Conservation (phyloP, 1,140 invertebrate species). For the Globodera rostochiensis region DNA sequence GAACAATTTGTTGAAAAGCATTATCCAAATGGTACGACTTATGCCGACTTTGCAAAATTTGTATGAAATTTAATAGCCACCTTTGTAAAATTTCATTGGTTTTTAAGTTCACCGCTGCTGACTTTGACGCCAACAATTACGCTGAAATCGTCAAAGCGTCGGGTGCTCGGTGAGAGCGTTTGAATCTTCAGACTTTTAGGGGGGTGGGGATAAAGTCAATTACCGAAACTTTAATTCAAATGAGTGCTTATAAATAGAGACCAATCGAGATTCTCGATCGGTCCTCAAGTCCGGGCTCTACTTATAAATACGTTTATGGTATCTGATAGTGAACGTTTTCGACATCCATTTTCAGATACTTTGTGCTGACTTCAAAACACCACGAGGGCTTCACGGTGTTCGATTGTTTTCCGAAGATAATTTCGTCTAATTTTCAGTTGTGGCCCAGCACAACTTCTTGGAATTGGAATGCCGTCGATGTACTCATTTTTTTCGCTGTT, state of each 20-base stretch:
- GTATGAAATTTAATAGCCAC: slow-evolving; percentile 8
- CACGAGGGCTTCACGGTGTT: slow-evolving; percentile 81
- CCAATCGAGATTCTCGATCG: too few relatives aligned
- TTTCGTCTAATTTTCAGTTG: slow-evolving; percentile 62
- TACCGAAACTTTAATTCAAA: too few relatives aligned
- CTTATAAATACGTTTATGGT: too few relatives aligned
- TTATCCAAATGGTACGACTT: slow-evolving; percentile 66
- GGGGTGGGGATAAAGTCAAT: too few relatives aligned
- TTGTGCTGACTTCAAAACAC: slow-evolving; percentile 89
- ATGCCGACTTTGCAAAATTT: slow-evolving; percentile 79
- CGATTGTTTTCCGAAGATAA: background rate
- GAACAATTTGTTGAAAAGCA: slow-evolving; percentile 25
- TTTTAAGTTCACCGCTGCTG: slow-evolving; percentile 54
- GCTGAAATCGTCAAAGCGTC: slow-evolving; percentile 52
- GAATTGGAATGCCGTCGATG: slow-evolving; percentile 85
- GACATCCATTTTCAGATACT: slow-evolving; percentile 69
- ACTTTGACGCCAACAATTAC: slow-evolving; percentile 56
- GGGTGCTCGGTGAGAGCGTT: slow-evolving; percentile 44
- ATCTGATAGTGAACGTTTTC: background rate
- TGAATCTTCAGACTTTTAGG: too few relatives aligned
- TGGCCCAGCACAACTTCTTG: slow-evolving; percentile 84
- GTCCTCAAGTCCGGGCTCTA: too few relatives aligned
- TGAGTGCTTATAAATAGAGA: too few relatives aligned
- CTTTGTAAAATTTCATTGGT: background rate
- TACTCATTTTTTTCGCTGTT: slow-evolving; percentile 59